Base-by-base conservation (phyloP, 1,140 invertebrate species). In the Nasonia longicornis region DNA sequence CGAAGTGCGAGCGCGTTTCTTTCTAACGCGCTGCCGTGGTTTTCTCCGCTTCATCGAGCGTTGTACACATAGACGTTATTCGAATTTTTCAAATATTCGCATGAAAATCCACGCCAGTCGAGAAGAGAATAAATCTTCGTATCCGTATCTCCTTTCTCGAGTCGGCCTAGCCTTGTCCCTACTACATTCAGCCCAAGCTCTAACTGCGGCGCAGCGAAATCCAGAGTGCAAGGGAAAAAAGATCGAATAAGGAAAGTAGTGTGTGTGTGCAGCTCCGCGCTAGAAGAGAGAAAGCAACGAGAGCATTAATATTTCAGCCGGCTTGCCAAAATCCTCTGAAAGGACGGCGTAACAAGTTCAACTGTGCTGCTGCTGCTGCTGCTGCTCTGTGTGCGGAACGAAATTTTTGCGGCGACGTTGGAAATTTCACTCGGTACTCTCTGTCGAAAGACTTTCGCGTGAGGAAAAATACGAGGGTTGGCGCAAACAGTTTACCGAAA, bases 271-370 rank as follows among this genome's bases (percentile, higher is more conserved):
- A 42, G 38, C 11, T 2, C 0, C 12, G 45, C 45, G 45, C 10
- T 11, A 45, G 42, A 3, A 26, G 11, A 79, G 1, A 48, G 52
- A 29, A 79, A 45, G 10, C 69, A 22, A 20, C 1, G 38, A 0
- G 22, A 0, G 38, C 72, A 74, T 80, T 80, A 70, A 80, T 76
- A 70, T 80, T 80, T 75, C 73, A 80, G 2, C 29, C 20, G 38
- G 48, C 14, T 75, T 35, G 45, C 64, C 26, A 72, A 80, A 74
- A 80, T 74, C 22, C 71, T 67, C n/a, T 69, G 71, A 73, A 73
- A 73, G 58, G 16, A n/a, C 69, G 3, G 69, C 29, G 69, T 66
- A 80, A 80, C 63, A 67, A 73, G 78, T 80, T 74, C 52, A 38
- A n/a, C 67, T 63, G 20, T 2, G 11, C 2, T 26, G 26, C 26